Percentiles rank a stretch among this genome's conserved stretches.
Conservation (phyloP, 37 sponge, comb jelly and placozoan species). For the Aphrocallistes beatrix region DNA sequence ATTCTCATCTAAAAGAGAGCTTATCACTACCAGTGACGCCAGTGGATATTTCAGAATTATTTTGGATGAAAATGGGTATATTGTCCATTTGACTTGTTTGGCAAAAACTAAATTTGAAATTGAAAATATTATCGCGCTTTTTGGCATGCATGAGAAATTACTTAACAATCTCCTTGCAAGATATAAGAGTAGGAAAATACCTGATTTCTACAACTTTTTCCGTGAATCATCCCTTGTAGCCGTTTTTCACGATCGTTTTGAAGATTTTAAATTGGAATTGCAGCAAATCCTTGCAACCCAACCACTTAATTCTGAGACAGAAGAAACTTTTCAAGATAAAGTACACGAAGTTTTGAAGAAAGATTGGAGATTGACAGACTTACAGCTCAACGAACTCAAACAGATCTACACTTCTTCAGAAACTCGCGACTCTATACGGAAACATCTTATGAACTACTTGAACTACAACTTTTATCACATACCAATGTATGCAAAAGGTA, state of each 20-base stretch:
- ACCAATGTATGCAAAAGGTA: constrained; percentile 62
- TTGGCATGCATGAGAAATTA: constrained; percentile 83
- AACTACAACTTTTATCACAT: constrained; percentile 79
- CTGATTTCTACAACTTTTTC: constrained; percentile 63
- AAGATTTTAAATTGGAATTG: constrained; percentile 69
- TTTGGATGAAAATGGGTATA: not conserved
- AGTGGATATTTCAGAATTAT: constrained; percentile 55
- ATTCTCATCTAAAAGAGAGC: not conserved
- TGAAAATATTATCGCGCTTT: constrained; percentile 31
- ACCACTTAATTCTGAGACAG: not conserved
- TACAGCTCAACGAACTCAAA: not conserved
- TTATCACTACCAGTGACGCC: constrained; percentile 38
- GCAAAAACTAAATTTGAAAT: not conserved
- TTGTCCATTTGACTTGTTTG: not conserved
- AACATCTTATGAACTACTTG: constrained; percentile 42
- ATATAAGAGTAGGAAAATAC: constrained; percentile 37
- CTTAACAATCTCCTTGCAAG: constrained; percentile 68
- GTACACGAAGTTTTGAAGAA: not conserved
- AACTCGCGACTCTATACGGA: not conserved
- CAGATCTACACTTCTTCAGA: not conserved
- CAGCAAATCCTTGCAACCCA: constrained; percentile 40
- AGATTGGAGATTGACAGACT: not conserved
- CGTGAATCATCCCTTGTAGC: constrained; percentile 75
- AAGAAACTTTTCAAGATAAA: not conserved
- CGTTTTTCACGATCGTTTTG: constrained; percentile 80